phyloP scores from a whole-genome alignment of 2,797 vertebrate species.

The Aplochiton taeniatus region DNA sequence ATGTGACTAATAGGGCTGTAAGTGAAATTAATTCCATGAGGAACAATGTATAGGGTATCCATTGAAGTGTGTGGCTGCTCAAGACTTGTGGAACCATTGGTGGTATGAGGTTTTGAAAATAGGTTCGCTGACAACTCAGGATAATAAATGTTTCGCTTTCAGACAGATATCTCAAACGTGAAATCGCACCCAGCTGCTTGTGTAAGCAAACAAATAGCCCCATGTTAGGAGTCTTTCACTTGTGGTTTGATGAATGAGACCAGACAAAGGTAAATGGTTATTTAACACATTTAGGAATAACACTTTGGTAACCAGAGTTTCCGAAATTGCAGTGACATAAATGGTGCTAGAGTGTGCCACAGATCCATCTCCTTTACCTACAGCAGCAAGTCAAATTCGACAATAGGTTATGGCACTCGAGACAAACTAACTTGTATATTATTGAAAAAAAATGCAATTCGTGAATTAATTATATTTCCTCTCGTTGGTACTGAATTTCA shows the following conservation, averaged over 20 bases:
- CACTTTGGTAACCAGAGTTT: conserved; percentile 82
- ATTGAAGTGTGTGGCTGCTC: conserved; percentile 32
- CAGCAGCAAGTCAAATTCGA: conserved; percentile 41
- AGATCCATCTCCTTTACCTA: conserved; percentile 69
- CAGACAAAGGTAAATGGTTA: conserved; percentile 95
- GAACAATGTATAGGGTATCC: conserved; percentile 65
- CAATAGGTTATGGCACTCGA: conserved; percentile 16
- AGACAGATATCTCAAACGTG: conserved; percentile 95
- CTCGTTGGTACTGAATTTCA: too few relatives aligned
- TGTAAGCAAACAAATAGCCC: conserved; percentile 98
- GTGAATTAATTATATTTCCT: too few relatives aligned
- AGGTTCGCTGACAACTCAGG: conserved; percentile 88
- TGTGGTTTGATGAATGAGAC: conserved; percentile 93
- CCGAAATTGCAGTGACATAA: conserved; percentile 71
- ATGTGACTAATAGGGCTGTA: conserved; percentile 54
- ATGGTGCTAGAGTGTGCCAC: conserved; percentile 63
- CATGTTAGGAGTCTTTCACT: conserved; percentile 85
- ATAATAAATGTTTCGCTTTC: conserved; percentile 96
- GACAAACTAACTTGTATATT: too few relatives aligned
- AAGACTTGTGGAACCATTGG: conserved; percentile 52
- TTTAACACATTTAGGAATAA: conserved; percentile 91
- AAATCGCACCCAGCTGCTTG: conserved; percentile 96
- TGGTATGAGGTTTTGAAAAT: conserved; percentile 77
- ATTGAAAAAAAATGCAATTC: too few relatives aligned
- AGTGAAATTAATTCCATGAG: conserved; percentile 68